Evolutionary conservation across 2,113 vertebrate genomes (phyloP), one percentile per base, ranked within the genome.

Genomic region (Bubalus kerabau): DNA sequence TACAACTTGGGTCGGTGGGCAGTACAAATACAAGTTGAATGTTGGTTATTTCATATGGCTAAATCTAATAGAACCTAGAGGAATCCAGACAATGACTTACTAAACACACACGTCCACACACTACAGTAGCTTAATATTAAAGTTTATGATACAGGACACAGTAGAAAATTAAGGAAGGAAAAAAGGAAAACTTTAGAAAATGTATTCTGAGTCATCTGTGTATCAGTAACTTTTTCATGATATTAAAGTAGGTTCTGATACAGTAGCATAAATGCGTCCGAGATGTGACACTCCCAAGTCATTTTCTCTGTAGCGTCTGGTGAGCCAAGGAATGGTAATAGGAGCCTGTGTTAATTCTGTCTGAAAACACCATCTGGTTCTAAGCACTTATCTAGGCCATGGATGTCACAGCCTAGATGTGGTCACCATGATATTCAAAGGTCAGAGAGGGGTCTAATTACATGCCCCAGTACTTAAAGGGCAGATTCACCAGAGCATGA

Each of bases 381-480:
- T 80, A 84, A 98, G 98, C 76, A 96, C 97, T 98, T 98, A 97
- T 98, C 97, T 98, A 98, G 98, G 98, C 95, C 98, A 81, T 54
- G 95, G 98, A 98, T 98, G 54, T 98, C 97, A 97, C 60, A 97
- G 98, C 93, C 98, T 98, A 98, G 98, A 98, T 98, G 97, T 98
- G 98, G 98, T 98, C 98, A 98, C 98, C 96, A 60, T 81, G 98
- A 98, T 98, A 98, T 91, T 96, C 97, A 98, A 98, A 99, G 98
- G 99, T 99, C 99, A 99, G 94, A 98, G 93, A 98, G 97, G 94
- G 98, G 98, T 98, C 98, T 99, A 98, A 99, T 99, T 98, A 98
- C 97, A 98, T 97, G 98, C 98, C 98, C 98, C 98, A 97, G 92
- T 98, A 98, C 98, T 98, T 98, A 98, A 98, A 98, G 98, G 98